These are phyloP conservation scores for Sabellastarte sp. DNA, from an alignment of 2,888 invertebrate species.

Conservation along the genomic window DNA sequence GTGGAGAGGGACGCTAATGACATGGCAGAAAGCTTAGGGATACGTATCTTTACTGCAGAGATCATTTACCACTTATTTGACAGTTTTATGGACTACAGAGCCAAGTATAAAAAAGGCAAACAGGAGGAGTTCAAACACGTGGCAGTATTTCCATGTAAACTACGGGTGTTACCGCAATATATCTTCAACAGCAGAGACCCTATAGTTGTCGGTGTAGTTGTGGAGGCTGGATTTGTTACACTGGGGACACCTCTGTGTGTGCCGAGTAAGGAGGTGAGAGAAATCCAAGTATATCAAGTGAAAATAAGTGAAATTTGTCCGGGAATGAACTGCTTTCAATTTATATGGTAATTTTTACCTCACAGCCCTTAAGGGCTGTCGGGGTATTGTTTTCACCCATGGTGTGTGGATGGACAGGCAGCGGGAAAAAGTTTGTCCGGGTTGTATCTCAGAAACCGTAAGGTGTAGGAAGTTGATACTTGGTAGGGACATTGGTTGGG, in stretches of 20 bases:
- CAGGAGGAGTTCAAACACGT: constrained; percentile 94
- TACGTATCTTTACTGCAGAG: constrained; percentile 91
- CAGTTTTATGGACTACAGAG: constrained; percentile 78
- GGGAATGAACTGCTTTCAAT: too few species aligned
- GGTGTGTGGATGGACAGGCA: too few species aligned
- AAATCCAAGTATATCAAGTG: too few species aligned
- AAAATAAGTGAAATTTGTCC: too few species aligned
- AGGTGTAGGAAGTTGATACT: too few species aligned
- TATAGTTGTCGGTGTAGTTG: constrained; percentile 92
- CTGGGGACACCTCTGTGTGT: constrained; percentile 98
- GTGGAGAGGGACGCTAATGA: constrained; percentile 98
- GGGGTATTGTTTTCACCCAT: too few species aligned
- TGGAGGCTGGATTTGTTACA: constrained; percentile 92
- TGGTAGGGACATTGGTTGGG: too few species aligned
- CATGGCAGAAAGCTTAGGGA: constrained; percentile 80
- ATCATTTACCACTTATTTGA: constrained; percentile 99
- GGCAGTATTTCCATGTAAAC: constrained; percentile 97
- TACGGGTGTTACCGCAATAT: constrained; percentile 78
- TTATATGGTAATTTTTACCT: too few species aligned
- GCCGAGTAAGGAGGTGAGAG: constrained; percentile 85
- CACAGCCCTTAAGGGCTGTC: too few species aligned
- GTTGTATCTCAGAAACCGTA: too few species aligned
- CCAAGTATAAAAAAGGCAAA: constrained; percentile 85
- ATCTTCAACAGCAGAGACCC: constrained; percentile 98
- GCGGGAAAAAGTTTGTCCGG: too few species aligned